Percentiles rank a stretch among this genome's conserved stretches.
phyloP scores from a whole-genome alignment of 2,797 vertebrate genomes.

The Parambassis ranga region DNA sequence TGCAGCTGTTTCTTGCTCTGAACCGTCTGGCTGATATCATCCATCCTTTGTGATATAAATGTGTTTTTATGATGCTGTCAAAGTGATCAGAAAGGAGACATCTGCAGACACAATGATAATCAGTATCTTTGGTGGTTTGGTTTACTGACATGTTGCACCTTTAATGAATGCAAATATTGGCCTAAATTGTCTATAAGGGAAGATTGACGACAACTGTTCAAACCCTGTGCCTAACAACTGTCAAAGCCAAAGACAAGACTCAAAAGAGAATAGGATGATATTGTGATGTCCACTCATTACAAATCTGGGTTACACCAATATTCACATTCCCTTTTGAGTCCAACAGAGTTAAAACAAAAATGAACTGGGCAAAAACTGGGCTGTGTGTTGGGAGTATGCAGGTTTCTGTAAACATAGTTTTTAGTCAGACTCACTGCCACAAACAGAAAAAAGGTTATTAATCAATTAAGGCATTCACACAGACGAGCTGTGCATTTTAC shows the following conservation, averaged over 20 bases:
- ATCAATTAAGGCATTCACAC: slow-evolving; percentile 83
- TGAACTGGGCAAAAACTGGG: neutral
- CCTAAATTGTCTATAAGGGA: slow-evolving; percentile 6
- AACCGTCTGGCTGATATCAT: slow-evolving; percentile 1
- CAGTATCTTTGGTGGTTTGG: slow-evolving; percentile 65
- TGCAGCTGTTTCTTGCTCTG: neutral
- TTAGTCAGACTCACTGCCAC: slow-evolving; percentile 55
- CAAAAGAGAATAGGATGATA: slow-evolving; percentile 4
- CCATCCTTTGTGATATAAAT: neutral
- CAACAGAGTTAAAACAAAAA: slow-evolving; percentile 24
- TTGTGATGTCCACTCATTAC: slow-evolving; percentile 1
- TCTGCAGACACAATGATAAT: slow-evolving; percentile 31
- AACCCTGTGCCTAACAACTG: slow-evolving; percentile 23
- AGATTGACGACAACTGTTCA: neutral
- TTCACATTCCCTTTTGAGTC: slow-evolving; percentile 6
- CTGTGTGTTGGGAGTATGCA: slow-evolving; percentile 31
- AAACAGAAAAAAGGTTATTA: slow-evolving; percentile 56
- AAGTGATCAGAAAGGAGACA: slow-evolving; percentile 15
- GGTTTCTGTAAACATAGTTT: slow-evolving; percentile 56
- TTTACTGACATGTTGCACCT: slow-evolving; percentile 19
- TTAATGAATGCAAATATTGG: slow-evolving; percentile 30
- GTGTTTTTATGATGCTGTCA: slow-evolving; percentile 30
- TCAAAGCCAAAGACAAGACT: slow-evolving; percentile 11
- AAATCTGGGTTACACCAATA: slow-evolving; percentile 1
- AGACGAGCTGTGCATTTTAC: slow-evolving; percentile 73